Evolutionary conservation across 2,888 invertebrate genomes (phyloP).

Genomic region (Caenorhabditis wallacei): DNA sequence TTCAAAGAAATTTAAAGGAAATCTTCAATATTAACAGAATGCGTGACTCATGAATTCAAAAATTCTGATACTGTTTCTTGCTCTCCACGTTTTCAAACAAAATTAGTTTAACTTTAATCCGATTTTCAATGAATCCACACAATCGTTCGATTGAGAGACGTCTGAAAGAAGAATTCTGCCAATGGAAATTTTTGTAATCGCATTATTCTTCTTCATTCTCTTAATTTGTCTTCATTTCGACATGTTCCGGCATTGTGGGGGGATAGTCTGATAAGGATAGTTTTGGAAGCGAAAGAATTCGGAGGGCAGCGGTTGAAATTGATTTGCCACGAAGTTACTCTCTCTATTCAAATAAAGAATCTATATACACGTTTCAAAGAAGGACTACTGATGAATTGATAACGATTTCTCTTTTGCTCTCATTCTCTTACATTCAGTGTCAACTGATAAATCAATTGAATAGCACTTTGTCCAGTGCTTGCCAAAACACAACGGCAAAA

Average conservation of each 20-base stretch:
- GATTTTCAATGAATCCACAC: conserved; percentile 13
- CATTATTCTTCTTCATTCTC: conserved; percentile 38
- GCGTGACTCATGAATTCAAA: neutral
- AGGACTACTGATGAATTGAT: conserved; percentile 56
- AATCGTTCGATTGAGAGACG: conserved; percentile 7
- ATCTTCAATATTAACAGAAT: no score
- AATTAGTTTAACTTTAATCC: conserved; percentile 24
- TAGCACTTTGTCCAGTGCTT: conserved; percentile 34
- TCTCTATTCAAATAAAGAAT: conserved; percentile 15
- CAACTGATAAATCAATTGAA: conserved; percentile 52
- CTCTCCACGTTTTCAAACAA: neutral
- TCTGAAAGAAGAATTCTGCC: conserved; percentile 16
- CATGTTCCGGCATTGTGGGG: conserved; percentile 47
- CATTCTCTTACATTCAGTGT: conserved; percentile 1
- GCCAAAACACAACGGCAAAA: neutral
- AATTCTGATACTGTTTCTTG: conserved; percentile 25
- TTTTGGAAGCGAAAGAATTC: conserved; percentile 50
- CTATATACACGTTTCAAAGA: conserved; percentile 44
- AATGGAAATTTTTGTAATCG: conserved; percentile 35
- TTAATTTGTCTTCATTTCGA: conserved; percentile 12
- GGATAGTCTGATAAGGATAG: conserved; percentile 26
- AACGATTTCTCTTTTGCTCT: conserved; percentile 8
- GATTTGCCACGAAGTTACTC: conserved; percentile 47
- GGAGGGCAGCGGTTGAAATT: conserved; percentile 10
- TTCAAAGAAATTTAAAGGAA: no score